Base-by-base conservation (phyloP, 1,140 invertebrate species). In the Camponotus floridanus region DNA sequence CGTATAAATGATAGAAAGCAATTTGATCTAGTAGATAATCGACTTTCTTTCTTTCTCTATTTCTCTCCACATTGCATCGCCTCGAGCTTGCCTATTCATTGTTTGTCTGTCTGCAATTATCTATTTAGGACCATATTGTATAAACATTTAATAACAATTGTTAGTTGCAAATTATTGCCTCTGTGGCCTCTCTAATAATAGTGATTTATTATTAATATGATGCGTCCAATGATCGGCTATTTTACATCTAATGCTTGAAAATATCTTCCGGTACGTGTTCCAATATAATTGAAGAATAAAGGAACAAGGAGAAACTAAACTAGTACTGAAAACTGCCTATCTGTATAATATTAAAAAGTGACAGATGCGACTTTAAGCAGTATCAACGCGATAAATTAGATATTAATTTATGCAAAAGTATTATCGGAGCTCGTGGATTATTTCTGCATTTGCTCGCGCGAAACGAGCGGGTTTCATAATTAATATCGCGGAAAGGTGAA, bases 131-230 rank as follows among this genome's bases (percentile, higher is more conserved):
- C 73, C 87, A 88, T 89, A 88, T 92, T 90, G 88, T 91, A 88
- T 84, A 91, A 87, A 86, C 79, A 88, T 88, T 91, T 92, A 85
- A 91, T 89, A 85, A 88, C 86, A 87, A 92, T 92, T 90, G 91
- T 92, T 91, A 45, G 85, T 86, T 87, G 78, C 87, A 81, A 86
- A 68, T 33, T 39, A 71, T 65, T 18, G 31, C 42, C 59, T 55
- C 70, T 74, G 57, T 45, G 42, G 62, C 21, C 33, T 3, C 21
- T 51, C 48, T 79, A 67, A 80, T 80, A 70, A 80, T 31, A 70
- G 21, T 71, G 42, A 42, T 80, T 39, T 1, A 51, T 42, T 55
- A 26, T 67, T n/a, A 42, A 42, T 70, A 48, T 21, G 78, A 70
- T 48, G 57, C 39, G 39, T 11, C 48, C 33, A 9, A 64, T 11